A percentile compares a stretch with the other conserved stretches of the same genome.
phyloP scores from a whole-genome alignment of 1,140 invertebrate species.

The Neomicropteryx cornuta region DNA sequence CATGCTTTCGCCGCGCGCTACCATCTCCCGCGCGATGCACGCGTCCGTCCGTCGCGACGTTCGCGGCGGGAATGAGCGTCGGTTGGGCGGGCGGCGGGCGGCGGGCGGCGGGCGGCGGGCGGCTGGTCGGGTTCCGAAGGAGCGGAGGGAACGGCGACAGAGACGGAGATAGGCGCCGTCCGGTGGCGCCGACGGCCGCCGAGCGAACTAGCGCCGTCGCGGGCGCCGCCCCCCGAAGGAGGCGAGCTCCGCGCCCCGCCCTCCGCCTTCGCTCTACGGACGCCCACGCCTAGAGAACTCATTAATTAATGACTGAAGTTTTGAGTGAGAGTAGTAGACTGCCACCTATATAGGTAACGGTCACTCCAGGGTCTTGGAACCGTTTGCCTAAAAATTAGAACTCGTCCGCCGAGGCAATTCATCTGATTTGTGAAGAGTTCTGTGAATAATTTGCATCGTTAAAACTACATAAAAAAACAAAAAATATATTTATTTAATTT shows the following conservation, averaged over 20 bases:
- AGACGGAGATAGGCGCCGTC: constrained; percentile 5
- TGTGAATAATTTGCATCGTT: no score
- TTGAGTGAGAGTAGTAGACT: no score
- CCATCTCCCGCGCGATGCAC: constrained; percentile 39
- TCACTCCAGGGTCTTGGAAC: no score
- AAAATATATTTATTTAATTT: no score
- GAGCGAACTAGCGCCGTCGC: constrained; percentile 12
- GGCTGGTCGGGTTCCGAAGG: constrained; percentile 9
- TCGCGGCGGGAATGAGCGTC: constrained; percentile 22
- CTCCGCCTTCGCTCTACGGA: constrained; percentile 21
- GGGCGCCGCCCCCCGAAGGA: constrained; percentile 8
- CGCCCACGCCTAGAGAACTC: constrained; percentile 14
- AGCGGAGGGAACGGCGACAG: constrained; percentile 5
- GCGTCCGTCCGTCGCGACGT: constrained; percentile 13
- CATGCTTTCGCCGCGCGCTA: constrained; percentile 53
- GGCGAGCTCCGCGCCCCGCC: constrained; percentile 20
- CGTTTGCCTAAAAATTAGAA: no score
- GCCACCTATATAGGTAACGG: no score
- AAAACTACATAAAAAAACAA: no score
- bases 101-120: constrained; percentile 23
- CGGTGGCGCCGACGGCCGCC: constrained; percentile 16
- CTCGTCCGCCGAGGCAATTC: no score
- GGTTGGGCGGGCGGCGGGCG: constrained; percentile 30
- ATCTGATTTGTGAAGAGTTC: no score
- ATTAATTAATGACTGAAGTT: no score